Evolutionary conservation across 2,797 vertebrate genomes (phyloP), one percentile per base, ranked within the genome.

Genomic region (Microchirus variegatus): DNA sequence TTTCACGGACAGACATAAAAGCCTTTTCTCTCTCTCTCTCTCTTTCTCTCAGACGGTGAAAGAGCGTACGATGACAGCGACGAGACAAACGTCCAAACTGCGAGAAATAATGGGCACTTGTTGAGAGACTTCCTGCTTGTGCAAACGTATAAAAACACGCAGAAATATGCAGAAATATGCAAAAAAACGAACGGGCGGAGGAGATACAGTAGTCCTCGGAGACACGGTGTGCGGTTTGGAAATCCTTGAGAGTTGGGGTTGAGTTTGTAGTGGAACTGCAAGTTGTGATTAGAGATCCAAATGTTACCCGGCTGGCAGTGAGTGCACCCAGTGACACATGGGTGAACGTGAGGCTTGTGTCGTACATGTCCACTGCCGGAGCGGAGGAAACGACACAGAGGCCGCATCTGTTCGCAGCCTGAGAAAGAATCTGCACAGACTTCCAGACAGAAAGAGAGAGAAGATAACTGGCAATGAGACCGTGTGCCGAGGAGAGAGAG

Each of bases 211-310:
- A 63, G 41, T 63, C 63, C 59, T 64, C 48, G 35, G 52, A 18
- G 66, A 78, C 59, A 50, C 31, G 7, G 31, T 31, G 31, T 31
- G 66, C 15, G 59, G 64, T 80, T 84, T 78, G 14, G 57, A 79
- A 80, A 76, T 75, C 45, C 58, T 81, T 22, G 1, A 22, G 22
- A 22, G 22, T 22, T n/a, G 80, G 0, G 57, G 76, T 53, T 43
- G 54, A 63, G 51, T 64, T 44, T 75, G 72, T 77, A 73, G 79
- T 86, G 77, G 75, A 84, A 83, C 60, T 67, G 65, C 69, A 80
- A 53, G 76, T 76, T 73, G 67, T 77, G 83, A 90, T 87, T 86
- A 84, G 58, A 77, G 74, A 75, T 53, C 14, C 44, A 45, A 46
- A 68, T 56, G 2, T 46, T 63, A n/a, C 80, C 76, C 79, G 82